Percentiles rank a stretch among this genome's conserved stretches.
Conservation (phyloP, 1,140 invertebrate genomes). For the Amyelois transitella region DNA sequence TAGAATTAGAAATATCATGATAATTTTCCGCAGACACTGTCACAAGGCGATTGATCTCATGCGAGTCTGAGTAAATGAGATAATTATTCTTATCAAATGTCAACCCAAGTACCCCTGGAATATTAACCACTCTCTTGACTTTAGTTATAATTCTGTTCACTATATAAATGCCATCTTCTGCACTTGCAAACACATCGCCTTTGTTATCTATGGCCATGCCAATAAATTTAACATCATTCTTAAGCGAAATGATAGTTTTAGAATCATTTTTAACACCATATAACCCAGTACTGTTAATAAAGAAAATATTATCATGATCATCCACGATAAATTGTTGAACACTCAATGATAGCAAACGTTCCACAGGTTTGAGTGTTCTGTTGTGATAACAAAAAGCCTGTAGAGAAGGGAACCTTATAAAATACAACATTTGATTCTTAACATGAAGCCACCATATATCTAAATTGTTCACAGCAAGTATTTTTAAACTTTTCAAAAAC, state of each 20-base stretch:
- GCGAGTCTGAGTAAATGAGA: constrained; percentile 54
- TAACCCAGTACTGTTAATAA: constrained; percentile 52
- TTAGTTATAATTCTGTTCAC: constrained; percentile 42
- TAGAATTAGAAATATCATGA: constrained; percentile 1
- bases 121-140: constrained; percentile 36
- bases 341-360: constrained; percentile 18
- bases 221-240: constrained; percentile 40
- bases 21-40: constrained; percentile 12
- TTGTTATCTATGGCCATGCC: constrained; percentile 29
- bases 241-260: constrained; percentile 25
- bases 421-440: constrained; percentile 46
- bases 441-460: constrained; percentile 60
- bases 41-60: constrained; percentile 36
- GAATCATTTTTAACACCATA: constrained; percentile 39
- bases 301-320: constrained; percentile 41
- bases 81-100: constrained; percentile 53
- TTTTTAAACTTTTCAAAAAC: constrained; percentile 24
- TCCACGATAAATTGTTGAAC: constrained; percentile 59
- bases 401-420: constrained; percentile 53
- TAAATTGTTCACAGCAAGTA: constrained; percentile 36
- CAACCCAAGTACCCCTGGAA: constrained; percentile 47
- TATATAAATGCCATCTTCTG: constrained; percentile 49
- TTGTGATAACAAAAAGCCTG: constrained; percentile 42
- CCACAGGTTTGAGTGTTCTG: constrained; percentile 25
- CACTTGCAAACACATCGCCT: constrained; percentile 42